Evolutionary conservation across 2,888 invertebrate species (phyloP), one percentile per base, ranked within the genome.

Genomic region (Callyntrura guangdongensis): DNA sequence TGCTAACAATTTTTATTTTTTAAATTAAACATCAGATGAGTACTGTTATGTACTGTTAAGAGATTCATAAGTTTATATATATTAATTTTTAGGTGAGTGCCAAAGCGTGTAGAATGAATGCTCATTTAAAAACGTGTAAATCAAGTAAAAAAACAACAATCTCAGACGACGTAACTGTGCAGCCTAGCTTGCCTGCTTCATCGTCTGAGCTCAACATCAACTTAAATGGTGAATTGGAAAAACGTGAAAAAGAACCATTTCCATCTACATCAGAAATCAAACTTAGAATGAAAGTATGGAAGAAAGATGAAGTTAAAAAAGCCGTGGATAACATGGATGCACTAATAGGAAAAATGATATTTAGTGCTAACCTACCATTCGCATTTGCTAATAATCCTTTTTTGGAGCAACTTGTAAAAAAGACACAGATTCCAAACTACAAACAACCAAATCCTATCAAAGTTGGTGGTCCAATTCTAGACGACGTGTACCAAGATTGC

Each of bases 321-420:
- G 45, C 17, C 2, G 25, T 22, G 25, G 4, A 36, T 4, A 12
- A 45, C 14, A 72, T 89, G 56, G 67, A 89, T n/a, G 1, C 1
- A 1, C 9, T 61, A 36, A 22, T 90, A 8, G 85, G 61, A 12
- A 72, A 45, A 36, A 64, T 83, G 47, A 72, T 92, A 14, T 92
- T 47, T 47, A 25, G 67, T 22, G 20, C 36, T 5, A 91, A 91
- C 64, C 6, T 90, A 1, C 69, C 91, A 6, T 92, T 92, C 67
- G 5, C 64, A 0, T n/a, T 56, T 49, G 56, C 89, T 17, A 69
- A 91, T 45, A 83, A 89, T 61, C 25, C 12, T 14, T 77, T 53
- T 20, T 86, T 92, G 69, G 61, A 47, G 14, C 53, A 89, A 12
- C 17, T 82, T 0, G 27, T 82, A 0, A 64, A 27, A 45, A 22